Conservation (phyloP, 1,140 invertebrate genomes). For the Drosophila mojavensis region DNA sequence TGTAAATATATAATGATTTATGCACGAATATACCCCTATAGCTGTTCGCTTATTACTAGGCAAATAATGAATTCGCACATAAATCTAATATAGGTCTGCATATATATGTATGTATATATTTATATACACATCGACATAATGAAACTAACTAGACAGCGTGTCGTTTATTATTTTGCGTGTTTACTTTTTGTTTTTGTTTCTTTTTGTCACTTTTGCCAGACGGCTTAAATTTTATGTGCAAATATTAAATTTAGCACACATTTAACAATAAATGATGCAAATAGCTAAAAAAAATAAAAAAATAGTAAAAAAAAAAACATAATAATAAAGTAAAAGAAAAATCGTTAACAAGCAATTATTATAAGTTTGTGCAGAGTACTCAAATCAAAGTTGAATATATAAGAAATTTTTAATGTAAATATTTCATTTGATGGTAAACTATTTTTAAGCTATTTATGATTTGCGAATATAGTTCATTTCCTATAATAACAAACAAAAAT, state of each 20-base stretch:
- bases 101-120: not conserved
- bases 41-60: not conserved
- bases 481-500: too few species aligned
- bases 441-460: too few species aligned
- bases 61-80: not conserved
- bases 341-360: slow-evolving; percentile 24
- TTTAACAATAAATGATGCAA: slow-evolving; percentile 43
- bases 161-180: slow-evolving; percentile 26
- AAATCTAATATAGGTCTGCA: not conserved
- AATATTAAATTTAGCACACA: slow-evolving; percentile 49
- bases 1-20: not conserved
- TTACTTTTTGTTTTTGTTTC: slow-evolving; percentile 7
- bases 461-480: too few species aligned
- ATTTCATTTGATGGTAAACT: not conserved
- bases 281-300: slow-evolving; percentile 10
- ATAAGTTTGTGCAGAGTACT: not conserved
- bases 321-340: slow-evolving; percentile 3
- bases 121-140: not conserved
- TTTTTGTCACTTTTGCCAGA: slow-evolving; percentile 43
- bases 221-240: slow-evolving; percentile 48
- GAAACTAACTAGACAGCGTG: slow-evolving; percentile 44
- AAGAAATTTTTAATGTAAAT: not conserved
- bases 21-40: too few species aligned
- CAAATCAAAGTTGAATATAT: not conserved
- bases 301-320: not conserved